These are phyloP conservation scores for Melitaea cinxia DNA, from an alignment of 1,140 invertebrate species.

Conservation along the genomic window DNA sequence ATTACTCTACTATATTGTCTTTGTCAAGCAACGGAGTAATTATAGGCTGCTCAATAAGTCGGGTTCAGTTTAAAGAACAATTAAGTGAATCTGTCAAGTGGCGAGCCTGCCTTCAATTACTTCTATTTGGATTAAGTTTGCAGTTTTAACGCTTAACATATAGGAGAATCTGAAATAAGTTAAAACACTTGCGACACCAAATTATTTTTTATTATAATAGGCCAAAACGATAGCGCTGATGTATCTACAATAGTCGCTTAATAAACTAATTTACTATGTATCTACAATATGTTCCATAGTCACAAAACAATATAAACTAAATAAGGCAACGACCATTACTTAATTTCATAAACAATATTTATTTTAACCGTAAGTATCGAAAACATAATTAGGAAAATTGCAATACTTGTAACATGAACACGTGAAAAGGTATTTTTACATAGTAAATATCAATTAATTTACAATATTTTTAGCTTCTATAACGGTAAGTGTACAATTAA, in stretches of 20 bases:
- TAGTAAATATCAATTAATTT: conserved; percentile 30
- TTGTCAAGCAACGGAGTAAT: no score
- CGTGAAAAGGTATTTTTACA: conserved; percentile 53
- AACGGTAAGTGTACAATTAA: conserved; percentile 27
- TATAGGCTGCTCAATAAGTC: no score
- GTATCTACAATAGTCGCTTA: conserved; percentile 79
- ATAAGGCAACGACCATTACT: conserved; percentile 81
- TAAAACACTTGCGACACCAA: conserved; percentile 72
- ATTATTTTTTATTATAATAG: conserved; percentile 80
- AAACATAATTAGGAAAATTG: conserved; percentile 45
- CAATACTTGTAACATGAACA: conserved; percentile 66
- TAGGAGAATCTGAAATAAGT: conserved; percentile 20
- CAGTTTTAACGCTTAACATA: no score
- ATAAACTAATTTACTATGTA: conserved; percentile 70
- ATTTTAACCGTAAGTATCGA: conserved; percentile 32
- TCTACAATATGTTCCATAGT: conserved; percentile 78
- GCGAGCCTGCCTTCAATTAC: no score
- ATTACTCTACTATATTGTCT: no score
- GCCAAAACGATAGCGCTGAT: conserved; percentile 78
- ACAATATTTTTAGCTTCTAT: conserved; percentile 31
- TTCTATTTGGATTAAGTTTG: no score
- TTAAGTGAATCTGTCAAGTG: no score
- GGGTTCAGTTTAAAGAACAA: no score
- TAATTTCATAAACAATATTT: conserved; percentile 72
- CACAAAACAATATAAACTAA: conserved; percentile 81